phyloP scores from a whole-genome alignment of 2,797 vertebrate species.

The Lerista edwardsae region DNA sequence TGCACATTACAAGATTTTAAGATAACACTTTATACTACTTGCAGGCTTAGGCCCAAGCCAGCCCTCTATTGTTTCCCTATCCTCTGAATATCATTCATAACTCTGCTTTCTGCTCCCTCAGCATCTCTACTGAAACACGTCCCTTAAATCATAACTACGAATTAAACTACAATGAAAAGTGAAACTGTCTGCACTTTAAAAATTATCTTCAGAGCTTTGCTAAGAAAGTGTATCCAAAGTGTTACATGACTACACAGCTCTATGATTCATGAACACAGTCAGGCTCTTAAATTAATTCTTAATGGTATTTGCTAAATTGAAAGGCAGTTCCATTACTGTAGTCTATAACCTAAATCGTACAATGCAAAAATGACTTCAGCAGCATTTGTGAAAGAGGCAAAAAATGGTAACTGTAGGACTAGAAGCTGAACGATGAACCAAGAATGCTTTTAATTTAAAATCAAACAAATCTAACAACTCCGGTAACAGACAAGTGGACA shows the following conservation, averaged over 20 bases:
- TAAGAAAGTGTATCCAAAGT: slow-evolving; percentile 45
- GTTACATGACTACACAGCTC: not conserved
- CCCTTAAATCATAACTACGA: slow-evolving; percentile 47
- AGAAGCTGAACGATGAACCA: slow-evolving; percentile 14
- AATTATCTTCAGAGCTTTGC: slow-evolving; percentile 59
- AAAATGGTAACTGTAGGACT: slow-evolving; percentile 47
- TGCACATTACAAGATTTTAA: not conserved
- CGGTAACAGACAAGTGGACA: not conserved
- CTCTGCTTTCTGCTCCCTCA: slow-evolving; percentile 52
- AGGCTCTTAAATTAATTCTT: slow-evolving; percentile 65
- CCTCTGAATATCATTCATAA: slow-evolving; percentile 26
- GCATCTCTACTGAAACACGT: slow-evolving; percentile 36
- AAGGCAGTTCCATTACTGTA: slow-evolving; percentile 63
- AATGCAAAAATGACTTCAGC: slow-evolving; percentile 55
- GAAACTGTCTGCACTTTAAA: slow-evolving; percentile 56
- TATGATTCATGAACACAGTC: slow-evolving; percentile 56
- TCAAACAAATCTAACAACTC: not conserved
- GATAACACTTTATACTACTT: slow-evolving; percentile 30
- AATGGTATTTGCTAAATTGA: slow-evolving; percentile 68
- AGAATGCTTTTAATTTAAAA: slow-evolving; percentile 20
- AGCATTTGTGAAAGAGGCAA: slow-evolving; percentile 54
- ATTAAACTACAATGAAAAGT: slow-evolving; percentile 40
- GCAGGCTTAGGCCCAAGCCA: not conserved
- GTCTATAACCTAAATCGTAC: slow-evolving; percentile 56
- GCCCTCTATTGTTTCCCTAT: slow-evolving; percentile 13